phyloP scores from a whole-genome alignment of 2,888 invertebrate genomes.

The Oxytorus armatus region DNA sequence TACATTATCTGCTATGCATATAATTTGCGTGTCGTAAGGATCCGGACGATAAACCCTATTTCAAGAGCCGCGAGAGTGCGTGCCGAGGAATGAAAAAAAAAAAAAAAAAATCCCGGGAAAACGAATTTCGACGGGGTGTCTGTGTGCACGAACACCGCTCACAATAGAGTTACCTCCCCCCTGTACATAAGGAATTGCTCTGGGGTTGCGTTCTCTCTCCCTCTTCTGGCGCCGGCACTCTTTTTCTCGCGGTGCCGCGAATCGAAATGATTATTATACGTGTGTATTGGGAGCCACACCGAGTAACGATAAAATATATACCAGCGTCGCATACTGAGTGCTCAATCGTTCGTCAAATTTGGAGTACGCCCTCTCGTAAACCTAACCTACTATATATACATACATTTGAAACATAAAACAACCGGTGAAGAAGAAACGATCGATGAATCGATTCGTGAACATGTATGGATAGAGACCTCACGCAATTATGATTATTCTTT shows the following conservation, averaged over 20 bases:
- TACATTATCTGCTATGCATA: conserved; percentile 52
- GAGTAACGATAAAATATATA: conserved; percentile 51
- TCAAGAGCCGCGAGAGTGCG: conserved; percentile 45
- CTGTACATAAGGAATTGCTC: conserved; percentile 31
- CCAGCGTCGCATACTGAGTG: conserved; percentile 65
- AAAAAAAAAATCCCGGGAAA: conserved; percentile 45
- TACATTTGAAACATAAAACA: neutral
- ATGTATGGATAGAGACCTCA: conserved; percentile 36
- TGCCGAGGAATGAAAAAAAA: conserved; percentile 35
- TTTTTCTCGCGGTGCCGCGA: conserved; percentile 48
- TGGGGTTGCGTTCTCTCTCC: conserved; percentile 36
- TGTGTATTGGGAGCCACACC: conserved; percentile 45
- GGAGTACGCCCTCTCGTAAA: conserved; percentile 42
- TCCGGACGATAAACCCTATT: conserved; percentile 66
- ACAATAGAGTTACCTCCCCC: conserved; percentile 55
- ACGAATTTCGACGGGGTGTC: conserved; percentile 58
- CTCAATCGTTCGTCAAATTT: conserved; percentile 70
- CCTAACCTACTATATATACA: neutral
- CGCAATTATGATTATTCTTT: conserved; percentile 43
- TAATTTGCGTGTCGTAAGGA: conserved; percentile 64
- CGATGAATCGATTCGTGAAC: conserved; percentile 53
- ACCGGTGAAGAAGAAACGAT: conserved; percentile 3
- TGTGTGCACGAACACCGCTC: neutral
- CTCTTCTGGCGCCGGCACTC: conserved; percentile 12
- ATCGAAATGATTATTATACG: conserved; percentile 61